These are phyloP conservation scores for Cataglyphis rosenhaueri DNA, from an alignment of 2,888 invertebrate genomes.

Conservation along the genomic window DNA sequence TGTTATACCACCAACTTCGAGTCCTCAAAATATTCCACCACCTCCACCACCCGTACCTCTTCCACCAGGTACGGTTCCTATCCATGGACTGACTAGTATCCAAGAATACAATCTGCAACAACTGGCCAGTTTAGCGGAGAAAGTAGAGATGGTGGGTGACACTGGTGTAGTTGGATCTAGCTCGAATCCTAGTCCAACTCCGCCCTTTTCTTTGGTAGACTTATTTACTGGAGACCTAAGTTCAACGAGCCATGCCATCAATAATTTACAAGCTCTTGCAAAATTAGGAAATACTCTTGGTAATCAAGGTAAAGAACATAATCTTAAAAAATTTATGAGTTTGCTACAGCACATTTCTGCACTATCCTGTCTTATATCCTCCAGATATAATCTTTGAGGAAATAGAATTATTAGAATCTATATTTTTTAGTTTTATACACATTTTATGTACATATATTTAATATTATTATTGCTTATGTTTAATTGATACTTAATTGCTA, in stretches of 20 bases:
- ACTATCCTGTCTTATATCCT: slow-evolving; percentile 18
- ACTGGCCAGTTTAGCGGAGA: slow-evolving; percentile 93
- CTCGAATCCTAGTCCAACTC: slow-evolving; percentile 87
- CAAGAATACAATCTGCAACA: slow-evolving; percentile 95
- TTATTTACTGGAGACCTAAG: slow-evolving; percentile 90
- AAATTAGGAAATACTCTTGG: slow-evolving; percentile 90
- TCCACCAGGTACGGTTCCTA: slow-evolving; percentile 80
- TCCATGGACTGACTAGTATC: slow-evolving; percentile 89
- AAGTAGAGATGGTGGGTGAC: slow-evolving; percentile 85
- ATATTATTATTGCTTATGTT: neutral
- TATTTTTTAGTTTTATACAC: neutral
- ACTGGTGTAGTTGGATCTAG: slow-evolving; percentile 81
- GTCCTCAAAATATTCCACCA: slow-evolving; percentile 84
- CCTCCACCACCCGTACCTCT: slow-evolving; percentile 80
- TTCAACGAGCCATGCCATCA: slow-evolving; percentile 91
- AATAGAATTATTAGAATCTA: neutral
- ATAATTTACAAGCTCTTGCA: slow-evolving; percentile 95
- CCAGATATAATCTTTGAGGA: slow-evolving; percentile 1
- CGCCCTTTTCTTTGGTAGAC: slow-evolving; percentile 91
- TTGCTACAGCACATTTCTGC: neutral
- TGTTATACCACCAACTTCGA: slow-evolving; percentile 86
- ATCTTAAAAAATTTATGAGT: neutral
- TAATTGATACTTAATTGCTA: neutral
- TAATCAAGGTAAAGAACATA: slow-evolving; percentile 84
- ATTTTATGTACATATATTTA: neutral